Conservation (phyloP, 2,797 vertebrate genomes). For the Gymnothorax reevesii region DNA sequence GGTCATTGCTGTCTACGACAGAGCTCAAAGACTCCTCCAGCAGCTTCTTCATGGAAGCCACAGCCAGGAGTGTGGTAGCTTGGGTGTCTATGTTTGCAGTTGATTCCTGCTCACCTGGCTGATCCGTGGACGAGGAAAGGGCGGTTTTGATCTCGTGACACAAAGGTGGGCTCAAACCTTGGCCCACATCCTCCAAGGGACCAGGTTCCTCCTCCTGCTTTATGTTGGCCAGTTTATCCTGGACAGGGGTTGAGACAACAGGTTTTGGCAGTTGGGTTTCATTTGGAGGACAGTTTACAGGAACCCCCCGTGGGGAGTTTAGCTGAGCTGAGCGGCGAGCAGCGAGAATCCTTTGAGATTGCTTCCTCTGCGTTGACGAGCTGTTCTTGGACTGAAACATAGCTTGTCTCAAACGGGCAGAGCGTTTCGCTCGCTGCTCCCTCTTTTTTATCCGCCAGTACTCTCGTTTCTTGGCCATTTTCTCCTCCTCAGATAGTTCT, state of each 20-base stretch:
- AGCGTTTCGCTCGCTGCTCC: constrained; percentile 69
- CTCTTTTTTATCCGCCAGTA: constrained; percentile 75
- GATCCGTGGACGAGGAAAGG: constrained; percentile 40
- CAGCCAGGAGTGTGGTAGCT: constrained; percentile 71
- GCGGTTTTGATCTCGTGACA: constrained; percentile 59
- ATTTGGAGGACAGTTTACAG: constrained; percentile 22
- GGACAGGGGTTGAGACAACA: not conserved
- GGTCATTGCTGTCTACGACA: constrained; percentile 52
- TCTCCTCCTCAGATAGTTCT: constrained; percentile 59
- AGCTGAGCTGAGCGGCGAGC: constrained; percentile 8
- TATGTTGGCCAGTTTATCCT: constrained; percentile 43
- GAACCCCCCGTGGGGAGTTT: not conserved
- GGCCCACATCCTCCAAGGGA: constrained; percentile 57
- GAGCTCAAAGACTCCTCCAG: constrained; percentile 73
- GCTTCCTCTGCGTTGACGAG: constrained; percentile 52
- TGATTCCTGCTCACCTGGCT: constrained; percentile 58
- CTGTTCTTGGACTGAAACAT: constrained; percentile 49
- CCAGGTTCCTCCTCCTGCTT: constrained; percentile 61
- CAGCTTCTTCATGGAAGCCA: constrained; percentile 78
- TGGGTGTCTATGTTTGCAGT: constrained; percentile 61
- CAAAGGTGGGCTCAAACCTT: constrained; percentile 50
- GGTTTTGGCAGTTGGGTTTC: constrained; percentile 24
- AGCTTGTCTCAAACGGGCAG: constrained; percentile 54
- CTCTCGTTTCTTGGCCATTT: constrained; percentile 67
- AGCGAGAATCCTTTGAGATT: constrained; percentile 42